Percentiles rank a stretch among this genome's conserved stretches.
Conservation (phyloP, 2,888 invertebrate genomes). For the Dasypolia templi region DNA sequence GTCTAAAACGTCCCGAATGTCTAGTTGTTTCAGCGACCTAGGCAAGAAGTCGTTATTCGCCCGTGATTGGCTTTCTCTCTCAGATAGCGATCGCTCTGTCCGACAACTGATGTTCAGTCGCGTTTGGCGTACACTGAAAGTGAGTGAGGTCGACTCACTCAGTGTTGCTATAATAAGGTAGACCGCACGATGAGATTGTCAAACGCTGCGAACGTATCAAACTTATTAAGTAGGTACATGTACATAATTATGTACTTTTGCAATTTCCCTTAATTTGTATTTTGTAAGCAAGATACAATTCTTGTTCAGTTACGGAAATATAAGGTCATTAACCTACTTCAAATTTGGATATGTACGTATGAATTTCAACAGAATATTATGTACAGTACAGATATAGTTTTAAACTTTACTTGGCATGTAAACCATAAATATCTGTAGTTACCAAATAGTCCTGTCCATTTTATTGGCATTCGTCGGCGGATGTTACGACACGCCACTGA, state of each 20-base stretch:
- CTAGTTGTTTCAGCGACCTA: neutral
- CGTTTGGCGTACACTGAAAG: neutral
- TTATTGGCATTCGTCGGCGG: conserved; percentile 69
- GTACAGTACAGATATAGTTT: conserved; percentile 47
- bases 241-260: conserved; percentile 29
- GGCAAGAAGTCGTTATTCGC: conserved; percentile 30
- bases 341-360: conserved; percentile 40
- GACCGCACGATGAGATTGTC: conserved; percentile 5
- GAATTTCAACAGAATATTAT: conserved; percentile 44
- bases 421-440: conserved; percentile 62
- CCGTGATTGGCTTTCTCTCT: conserved; percentile 27
- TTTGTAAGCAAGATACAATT: conserved; percentile 43
- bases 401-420: conserved; percentile 47
- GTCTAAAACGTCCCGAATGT: neutral
- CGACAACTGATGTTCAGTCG: conserved; percentile 8
- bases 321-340: conserved; percentile 63
- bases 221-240: conserved; percentile 1
- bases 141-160: conserved; percentile 34
- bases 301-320: conserved; percentile 53
- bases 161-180: conserved; percentile 4
- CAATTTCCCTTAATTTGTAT: conserved; percentile 45
- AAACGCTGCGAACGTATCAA: neutral
- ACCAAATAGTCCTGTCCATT: conserved; percentile 62
- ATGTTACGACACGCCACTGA: conserved; percentile 72
- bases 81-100: neutral